Conservation (phyloP, 2,113 vertebrate species). For the Tyrannus savana region DNA sequence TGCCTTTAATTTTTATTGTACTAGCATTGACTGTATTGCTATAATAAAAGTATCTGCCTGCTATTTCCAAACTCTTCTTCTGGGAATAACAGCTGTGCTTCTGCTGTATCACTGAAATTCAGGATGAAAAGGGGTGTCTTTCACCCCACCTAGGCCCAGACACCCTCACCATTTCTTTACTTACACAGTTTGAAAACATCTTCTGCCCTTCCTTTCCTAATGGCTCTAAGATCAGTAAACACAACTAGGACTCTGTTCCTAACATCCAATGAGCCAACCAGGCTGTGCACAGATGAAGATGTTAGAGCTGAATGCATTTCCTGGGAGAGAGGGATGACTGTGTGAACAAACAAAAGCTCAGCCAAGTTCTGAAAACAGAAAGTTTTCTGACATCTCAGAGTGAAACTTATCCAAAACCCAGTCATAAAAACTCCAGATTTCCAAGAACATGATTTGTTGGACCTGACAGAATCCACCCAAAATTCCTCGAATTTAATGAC, state of each 20-base stretch:
- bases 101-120: not conserved
- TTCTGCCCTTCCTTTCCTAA: not conserved
- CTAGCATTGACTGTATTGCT: not conserved
- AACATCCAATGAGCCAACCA: not conserved
- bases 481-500: not conserved
- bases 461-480: not conserved
- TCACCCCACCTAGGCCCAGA: not conserved
- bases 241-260: not conserved
- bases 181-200: not conserved
- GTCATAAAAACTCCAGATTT: not conserved
- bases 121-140: not conserved
- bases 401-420: not conserved
- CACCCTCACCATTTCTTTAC: not conserved
- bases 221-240: not conserved
- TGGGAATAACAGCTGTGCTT: not conserved
- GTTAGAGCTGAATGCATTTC: not conserved
- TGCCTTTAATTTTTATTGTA: not conserved
- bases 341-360: constrained; percentile 1
- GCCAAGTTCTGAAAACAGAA: not conserved
- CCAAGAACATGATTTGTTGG: not conserved
- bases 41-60: not conserved
- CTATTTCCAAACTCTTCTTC: not conserved
- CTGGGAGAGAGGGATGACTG: not conserved
- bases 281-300: not conserved
- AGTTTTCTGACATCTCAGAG: not conserved